phyloP scores from a whole-genome alignment of 2,797 vertebrate species.

The Eremophila alpestris region DNA sequence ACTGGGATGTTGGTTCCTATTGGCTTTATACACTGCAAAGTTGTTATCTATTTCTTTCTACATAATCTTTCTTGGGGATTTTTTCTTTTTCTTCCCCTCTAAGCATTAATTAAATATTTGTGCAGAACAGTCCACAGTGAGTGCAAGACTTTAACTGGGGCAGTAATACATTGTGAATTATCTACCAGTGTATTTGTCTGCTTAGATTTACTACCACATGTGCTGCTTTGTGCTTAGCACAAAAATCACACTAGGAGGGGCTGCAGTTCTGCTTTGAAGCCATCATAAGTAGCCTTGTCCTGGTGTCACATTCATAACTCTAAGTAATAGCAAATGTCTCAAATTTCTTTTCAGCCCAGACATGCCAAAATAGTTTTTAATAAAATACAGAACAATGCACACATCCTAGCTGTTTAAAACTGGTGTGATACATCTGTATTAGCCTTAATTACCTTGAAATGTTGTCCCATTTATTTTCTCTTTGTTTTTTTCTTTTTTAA shows the following conservation, averaged over 20 bases:
- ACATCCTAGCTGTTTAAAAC: not conserved
- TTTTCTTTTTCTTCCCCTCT: not conserved
- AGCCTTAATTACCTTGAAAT: not conserved
- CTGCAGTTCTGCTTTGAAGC: not conserved
- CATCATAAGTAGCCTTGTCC: not conserved
- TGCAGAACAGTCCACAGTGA: not conserved
- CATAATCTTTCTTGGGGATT: not conserved
- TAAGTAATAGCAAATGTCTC: not conserved
- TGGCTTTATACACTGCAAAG: not conserved
- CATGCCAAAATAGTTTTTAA: not conserved
- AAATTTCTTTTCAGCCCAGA: not conserved
- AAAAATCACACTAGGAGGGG: not conserved
- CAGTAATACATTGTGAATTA: not conserved
- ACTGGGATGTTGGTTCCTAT: not conserved
- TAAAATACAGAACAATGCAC: not conserved
- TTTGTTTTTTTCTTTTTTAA: not conserved
- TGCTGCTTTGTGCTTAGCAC: not conserved
- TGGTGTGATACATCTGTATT: not conserved
- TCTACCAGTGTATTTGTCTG: not conserved
- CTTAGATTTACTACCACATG: accelerated
- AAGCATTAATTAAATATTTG: not conserved
- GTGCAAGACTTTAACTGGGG: not conserved
- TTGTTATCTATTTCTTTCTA: not conserved
- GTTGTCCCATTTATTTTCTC: not conserved
- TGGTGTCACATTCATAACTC: not conserved